Evolutionary conservation across 2,113 vertebrate species (phyloP), one percentile per base, ranked within the genome.

Genomic region (Oncorhynchus tshawytscha): DNA sequence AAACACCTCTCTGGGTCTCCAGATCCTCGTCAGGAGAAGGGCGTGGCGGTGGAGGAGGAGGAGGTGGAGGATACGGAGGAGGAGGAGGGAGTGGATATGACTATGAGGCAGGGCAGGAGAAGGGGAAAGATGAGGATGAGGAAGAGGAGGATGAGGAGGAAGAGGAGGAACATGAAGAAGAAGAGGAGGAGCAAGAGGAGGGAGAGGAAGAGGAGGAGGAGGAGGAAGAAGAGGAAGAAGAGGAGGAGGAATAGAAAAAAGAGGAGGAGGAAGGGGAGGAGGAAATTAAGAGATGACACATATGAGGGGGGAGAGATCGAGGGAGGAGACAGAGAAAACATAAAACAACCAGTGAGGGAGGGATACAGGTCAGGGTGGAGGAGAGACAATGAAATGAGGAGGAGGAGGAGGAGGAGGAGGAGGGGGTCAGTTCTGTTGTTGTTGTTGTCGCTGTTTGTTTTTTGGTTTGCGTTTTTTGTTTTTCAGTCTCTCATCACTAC

Each of bases 201-300:
- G 34, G 0, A 9, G 8, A 45, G 8, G 8, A 45, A 0, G 39
- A 45, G 1, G 78, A 20, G 24, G 27, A 31, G 15, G 75, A 57
- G 34, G 24, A n/a, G n/a, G n/a, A n/a, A n/a, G n/a, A n/a, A 9
- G 64, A n/a, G 49, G 18, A 24, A 57, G 24, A 1, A 59, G 67
- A 1, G 62, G 70, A 60, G n/a, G 31, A 8, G 7, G 31, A 24
- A n/a, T n/a, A n/a, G 24, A 1, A 74, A 16, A 9, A 11, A 2
- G 39, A 45, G 2, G 78, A 20, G 34, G 9, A 16, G 92, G 76
- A 83, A 31, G 91, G 87, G 90, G 6, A 34, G 34, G 84, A 90
- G 93, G 90, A 84, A 90, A 93, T 91, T 27, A 18, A 57, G 45
- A 45, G 39, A 51, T 4, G 31, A 34, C 27, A 18, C 27, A 20